phyloP scores from a whole-genome alignment of 2,113 vertebrate species.

The Larimichthys crocea region DNA sequence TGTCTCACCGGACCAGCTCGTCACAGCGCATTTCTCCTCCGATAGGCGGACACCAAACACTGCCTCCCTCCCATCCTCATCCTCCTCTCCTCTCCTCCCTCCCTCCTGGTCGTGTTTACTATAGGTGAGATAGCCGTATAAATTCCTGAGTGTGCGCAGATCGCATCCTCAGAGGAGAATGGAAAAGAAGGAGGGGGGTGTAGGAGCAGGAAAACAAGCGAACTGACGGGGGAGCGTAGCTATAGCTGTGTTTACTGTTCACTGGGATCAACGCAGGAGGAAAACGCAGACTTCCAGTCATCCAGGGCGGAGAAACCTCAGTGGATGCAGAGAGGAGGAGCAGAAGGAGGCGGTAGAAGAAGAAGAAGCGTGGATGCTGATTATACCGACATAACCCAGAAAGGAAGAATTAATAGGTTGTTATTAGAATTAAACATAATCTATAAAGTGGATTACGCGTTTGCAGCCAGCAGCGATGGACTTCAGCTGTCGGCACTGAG shows the following conservation, averaged over 20 bases:
- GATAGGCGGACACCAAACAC: constrained; percentile 65
- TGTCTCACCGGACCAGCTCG: constrained; percentile 44
- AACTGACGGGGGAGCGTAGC: constrained; percentile 20
- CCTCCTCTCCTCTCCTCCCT: constrained; percentile 13
- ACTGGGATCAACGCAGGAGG: constrained; percentile 22
- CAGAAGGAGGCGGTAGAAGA: constrained; percentile 26
- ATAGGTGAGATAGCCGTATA: constrained; percentile 75
- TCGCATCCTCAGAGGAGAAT: constrained; percentile 59
- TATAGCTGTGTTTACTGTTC: constrained; percentile 43
- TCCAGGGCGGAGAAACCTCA: constrained; percentile 8
- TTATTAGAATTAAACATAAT: constrained; percentile 12
- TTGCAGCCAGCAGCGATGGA: constrained; percentile 62
- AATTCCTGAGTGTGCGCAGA: constrained; percentile 73
- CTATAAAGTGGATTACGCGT: constrained; percentile 33
- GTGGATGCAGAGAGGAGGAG: constrained; percentile 47
- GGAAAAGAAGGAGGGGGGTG: constrained; percentile 47
- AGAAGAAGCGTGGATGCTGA: constrained; percentile 40
- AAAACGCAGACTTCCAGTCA: not conserved
- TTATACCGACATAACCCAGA: constrained; percentile 17
- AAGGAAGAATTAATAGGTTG: constrained; percentile 15
- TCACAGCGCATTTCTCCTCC: constrained; percentile 53
- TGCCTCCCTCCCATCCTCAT: constrained; percentile 11
- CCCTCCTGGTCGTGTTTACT: constrained; percentile 70
- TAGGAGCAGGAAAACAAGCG: constrained; percentile 30
- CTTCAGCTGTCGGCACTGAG: constrained; percentile 55